Base-by-base conservation (phyloP, 2,113 vertebrate genomes). In the Mola mola region DNA sequence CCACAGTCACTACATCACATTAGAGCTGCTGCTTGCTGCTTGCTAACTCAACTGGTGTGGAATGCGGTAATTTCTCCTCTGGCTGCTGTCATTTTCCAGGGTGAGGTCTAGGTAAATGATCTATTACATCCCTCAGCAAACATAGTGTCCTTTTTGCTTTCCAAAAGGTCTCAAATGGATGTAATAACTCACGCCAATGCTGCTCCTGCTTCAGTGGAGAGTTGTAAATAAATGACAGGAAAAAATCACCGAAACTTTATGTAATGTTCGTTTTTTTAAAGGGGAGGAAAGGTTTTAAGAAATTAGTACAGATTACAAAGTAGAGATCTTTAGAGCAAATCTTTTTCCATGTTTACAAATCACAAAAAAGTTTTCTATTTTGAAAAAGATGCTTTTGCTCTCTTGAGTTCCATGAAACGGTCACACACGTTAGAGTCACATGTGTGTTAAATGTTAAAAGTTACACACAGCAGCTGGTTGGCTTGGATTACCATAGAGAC, bases 31-130 rank as follows among this genome's bases (percentile, higher is more conserved):
- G 66, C 77, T 74, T 47, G 78, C 68, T 63, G 60, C 78, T 60
- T 16, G 80, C 85, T 81, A 83, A 86, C 79, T 77, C 78, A 24
- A 72, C 87, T 59, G 65, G 47, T 33, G 41, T 65, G 41, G 48
- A 74, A 77, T 43, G 41, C 61, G 22, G 48, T 69, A 34, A 53
- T 36, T 38, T 43, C 4, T 21, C 13, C 43, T 8, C 26, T 7
- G 4, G 8, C 57, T 66, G 61, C 50, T 48, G 49, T 46, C 36
- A 31, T 72, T 65, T 76, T 74, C 57, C 37, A 49, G 28, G 9
- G 21, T 16, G 48, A 44, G 42, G 33, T 57, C 2, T 31, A n/a
- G 4, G 6, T 57, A 66, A 74, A 69, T 24, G 31, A 29, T 19
- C 16, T 10, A 24, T 41, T 12, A 49, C 4, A 26, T 11, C 53